Evolutionary conservation across 2,888 invertebrate species (phyloP), one percentile per base, ranked within the genome.

Genomic region (Barypeithes pellucidus): DNA sequence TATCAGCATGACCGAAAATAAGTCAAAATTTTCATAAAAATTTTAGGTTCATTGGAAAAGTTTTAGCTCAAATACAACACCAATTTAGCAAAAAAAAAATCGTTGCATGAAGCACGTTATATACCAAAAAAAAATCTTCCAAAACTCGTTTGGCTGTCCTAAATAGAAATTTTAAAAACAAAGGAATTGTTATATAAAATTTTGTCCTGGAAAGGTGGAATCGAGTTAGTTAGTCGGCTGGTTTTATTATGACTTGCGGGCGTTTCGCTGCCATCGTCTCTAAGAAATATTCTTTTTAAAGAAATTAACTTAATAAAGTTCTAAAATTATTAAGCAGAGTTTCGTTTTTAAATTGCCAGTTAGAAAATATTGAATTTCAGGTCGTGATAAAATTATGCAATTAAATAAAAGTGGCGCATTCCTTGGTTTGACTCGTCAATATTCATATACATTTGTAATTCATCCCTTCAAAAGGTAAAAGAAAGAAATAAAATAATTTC

Each of bases 181-280:
- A 39, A 39, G 12, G 8, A n/a, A 39, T 1, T n/a, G 4, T 4
- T 39, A 12, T n/a, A n/a, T 12, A 39, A 39, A 39, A 39, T n/a
- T 39, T 39, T 1, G 12, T n/a, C n/a, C 39, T 39, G 39, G n/a
- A 39, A 39, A 12, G n/a, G 39, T n/a, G 1, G 12, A 39, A 39
- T 39, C n/a, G 39, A 39, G 39, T 39, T 39, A 39, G n/a, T 39
- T 39, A 39, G 39, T n/a, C 39, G 11, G 39, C 39, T n/a, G 12
- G 39, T n/a, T n/a, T 39, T 39, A 39, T 39, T 39, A 39, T n/a
- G 39, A 39, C 39, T n/a, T 12, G 39, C 39, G 39, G 39, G 39
- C 39, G 4, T 39, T 39, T 39, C 8, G n/a, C 39, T 39, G 39
- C n/a, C 12, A 39, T 39, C 39, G 39, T 39, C 29, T 29, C 29